phyloP scores from a whole-genome alignment of 1,140 invertebrate species.

The Tetranychus urticae region DNA sequence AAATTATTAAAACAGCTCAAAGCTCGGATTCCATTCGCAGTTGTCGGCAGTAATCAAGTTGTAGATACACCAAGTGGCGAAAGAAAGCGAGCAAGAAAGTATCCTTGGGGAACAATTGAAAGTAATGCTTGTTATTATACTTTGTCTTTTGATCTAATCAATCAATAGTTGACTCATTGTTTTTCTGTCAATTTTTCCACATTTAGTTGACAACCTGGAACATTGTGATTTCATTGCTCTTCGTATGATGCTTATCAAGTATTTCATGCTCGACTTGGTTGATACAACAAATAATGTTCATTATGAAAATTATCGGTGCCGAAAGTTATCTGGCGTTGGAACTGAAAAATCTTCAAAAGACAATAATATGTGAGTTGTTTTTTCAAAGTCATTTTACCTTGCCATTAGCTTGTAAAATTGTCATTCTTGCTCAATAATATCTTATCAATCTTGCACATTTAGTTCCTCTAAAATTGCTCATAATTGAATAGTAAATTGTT shows the following conservation, averaged over 20 bases:
- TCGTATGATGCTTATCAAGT: conserved; percentile 69
- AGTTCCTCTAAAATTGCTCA: too few relatives aligned
- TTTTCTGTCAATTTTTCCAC: conserved; percentile 4
- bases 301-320: conserved; percentile 35
- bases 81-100: conserved; percentile 56
- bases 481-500: too few relatives aligned
- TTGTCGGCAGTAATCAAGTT: conserved; percentile 91
- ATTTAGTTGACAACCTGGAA: conserved; percentile 81
- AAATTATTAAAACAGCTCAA: conserved; percentile 47
- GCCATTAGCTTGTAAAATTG: too few relatives aligned
- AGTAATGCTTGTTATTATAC: conserved; percentile 23
- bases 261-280: conserved; percentile 27
- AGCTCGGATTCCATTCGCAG: conserved; percentile 74
- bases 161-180: conserved; percentile 4
- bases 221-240: conserved; percentile 97
- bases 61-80: conserved; percentile 34
- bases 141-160: not conserved
- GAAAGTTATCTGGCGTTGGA: conserved; percentile 55
- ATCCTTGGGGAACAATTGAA: conserved; percentile 95
- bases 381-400: too few relatives aligned
- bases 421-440: too few relatives aligned
- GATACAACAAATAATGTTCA: conserved; percentile 31
- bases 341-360: conserved; percentile 36
- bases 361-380: not conserved
- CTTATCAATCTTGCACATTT: too few relatives aligned